A percentile compares a stretch with the other conserved stretches of the same genome.
Conservation (phyloP, 2,888 invertebrate genomes). For the Margaritifera margaritifera region DNA sequence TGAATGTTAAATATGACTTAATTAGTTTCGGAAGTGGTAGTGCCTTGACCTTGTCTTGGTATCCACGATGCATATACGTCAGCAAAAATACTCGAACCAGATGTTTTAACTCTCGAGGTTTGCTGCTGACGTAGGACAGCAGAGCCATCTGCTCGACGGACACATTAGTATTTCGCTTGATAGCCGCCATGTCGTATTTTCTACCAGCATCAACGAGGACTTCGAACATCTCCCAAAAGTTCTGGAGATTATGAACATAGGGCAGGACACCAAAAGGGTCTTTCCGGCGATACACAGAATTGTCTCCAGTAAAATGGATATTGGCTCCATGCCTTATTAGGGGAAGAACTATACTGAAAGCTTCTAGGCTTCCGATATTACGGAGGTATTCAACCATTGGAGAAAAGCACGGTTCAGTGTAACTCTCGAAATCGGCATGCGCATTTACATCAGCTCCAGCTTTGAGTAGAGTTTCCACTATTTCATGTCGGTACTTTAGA, state of each 20-base stretch:
- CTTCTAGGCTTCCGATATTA: constrained; percentile 78
- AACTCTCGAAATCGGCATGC: constrained; percentile 75
- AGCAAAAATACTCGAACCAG: constrained; percentile 40
- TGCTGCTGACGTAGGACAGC: constrained; percentile 75
- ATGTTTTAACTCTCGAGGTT: constrained; percentile 55
- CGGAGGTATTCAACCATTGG: constrained; percentile 86
- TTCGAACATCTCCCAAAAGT: constrained; percentile 77
- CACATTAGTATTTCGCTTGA: constrained; percentile 81
- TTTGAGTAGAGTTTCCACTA: constrained; percentile 59
- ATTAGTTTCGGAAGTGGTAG: constrained; percentile 57
- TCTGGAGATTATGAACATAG: constrained; percentile 81
- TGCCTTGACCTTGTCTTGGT: constrained; percentile 38
- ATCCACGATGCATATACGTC: constrained; percentile 23
- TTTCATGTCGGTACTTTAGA: constrained; percentile 56
- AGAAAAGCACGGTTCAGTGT: constrained; percentile 80
- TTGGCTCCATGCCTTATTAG: constrained; percentile 84
- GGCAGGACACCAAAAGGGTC: constrained; percentile 89
- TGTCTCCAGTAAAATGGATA: constrained; percentile 75
- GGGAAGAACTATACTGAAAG: constrained; percentile 80
- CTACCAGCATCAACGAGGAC: constrained; percentile 84
- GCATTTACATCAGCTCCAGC: constrained; percentile 66
- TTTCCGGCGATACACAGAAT: constrained; percentile 51
- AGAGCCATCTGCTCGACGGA: constrained; percentile 80
- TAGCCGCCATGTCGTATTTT: constrained; percentile 86
- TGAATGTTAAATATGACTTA: constrained; percentile 52